Evolutionary conservation across 1,140 invertebrate genomes (phyloP).

Genomic region (Plectrocnemia conspersa): DNA sequence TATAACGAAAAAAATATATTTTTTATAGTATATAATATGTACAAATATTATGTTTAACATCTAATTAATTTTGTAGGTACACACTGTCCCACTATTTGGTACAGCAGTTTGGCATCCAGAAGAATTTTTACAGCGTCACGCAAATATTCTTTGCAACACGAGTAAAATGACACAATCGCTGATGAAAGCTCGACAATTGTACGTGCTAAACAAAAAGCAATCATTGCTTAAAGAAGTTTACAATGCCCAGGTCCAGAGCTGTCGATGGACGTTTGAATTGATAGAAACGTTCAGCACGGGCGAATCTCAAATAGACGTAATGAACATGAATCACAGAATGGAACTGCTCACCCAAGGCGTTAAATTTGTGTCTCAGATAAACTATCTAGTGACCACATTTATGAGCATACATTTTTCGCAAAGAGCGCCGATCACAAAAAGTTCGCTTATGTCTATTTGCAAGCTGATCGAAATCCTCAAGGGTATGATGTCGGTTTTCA

Average conservation of each 20-base stretch:
- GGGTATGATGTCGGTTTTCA: constrained; percentile 63
- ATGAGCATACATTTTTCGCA: constrained; percentile 77
- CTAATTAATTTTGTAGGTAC: constrained; percentile 51
- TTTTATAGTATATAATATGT: too few species aligned
- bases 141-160: constrained; percentile 54
- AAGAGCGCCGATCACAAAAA: constrained; percentile 73
- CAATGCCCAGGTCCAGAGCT: constrained; percentile 39
- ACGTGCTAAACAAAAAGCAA: constrained; percentile 55
- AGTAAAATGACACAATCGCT: constrained; percentile 57
- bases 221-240: constrained; percentile 56
- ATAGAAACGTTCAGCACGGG: constrained; percentile 51
- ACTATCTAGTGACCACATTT: constrained; percentile 60
- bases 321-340: constrained; percentile 60
- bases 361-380: constrained; percentile 57
- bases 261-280: constrained; percentile 60
- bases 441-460: constrained; percentile 70
- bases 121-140: constrained; percentile 63
- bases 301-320: constrained; percentile 52
- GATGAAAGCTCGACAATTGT: constrained; percentile 51
- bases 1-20: too few species aligned
- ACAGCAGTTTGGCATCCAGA: constrained; percentile 78
- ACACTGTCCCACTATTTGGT: constrained; percentile 68
- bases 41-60: too few species aligned
- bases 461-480: constrained; percentile 79
- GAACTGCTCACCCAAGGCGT: constrained; percentile 63